Conservation (phyloP, 2,113 vertebrate genomes). For the Cheilinus undulatus region DNA sequence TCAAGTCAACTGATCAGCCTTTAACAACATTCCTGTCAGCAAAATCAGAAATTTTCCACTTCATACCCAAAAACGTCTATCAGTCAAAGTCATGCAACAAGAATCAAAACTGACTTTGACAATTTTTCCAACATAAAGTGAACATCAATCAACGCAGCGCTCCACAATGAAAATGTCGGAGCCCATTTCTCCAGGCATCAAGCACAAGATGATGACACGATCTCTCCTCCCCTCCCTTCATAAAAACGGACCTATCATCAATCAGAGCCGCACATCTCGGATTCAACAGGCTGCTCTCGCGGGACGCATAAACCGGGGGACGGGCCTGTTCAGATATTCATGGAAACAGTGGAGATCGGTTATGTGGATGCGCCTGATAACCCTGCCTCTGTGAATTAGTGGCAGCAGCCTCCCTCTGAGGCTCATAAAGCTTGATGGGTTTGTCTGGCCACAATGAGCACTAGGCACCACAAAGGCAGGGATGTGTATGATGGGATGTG, state of each 20-base stretch:
- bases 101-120: constrained; percentile 5
- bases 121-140: constrained; percentile 1
- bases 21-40: background rate
- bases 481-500: background rate
- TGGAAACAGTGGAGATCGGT: constrained; percentile 46
- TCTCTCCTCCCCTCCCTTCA: constrained; percentile 10
- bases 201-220: constrained; percentile 7
- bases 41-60: background rate
- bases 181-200: constrained; percentile 16
- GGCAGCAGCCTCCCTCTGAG: constrained; percentile 37
- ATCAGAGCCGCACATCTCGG: constrained; percentile 22
- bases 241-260: constrained; percentile 32
- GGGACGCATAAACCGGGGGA: constrained; percentile 27
- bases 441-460: constrained; percentile 66
- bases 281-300: constrained; percentile 45
- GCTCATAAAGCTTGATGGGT: constrained; percentile 67
- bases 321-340: constrained; percentile 69
- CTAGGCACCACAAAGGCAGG: constrained; percentile 36
- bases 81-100: background rate
- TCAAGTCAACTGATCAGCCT: background rate
- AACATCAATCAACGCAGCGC: background rate
- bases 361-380: constrained; percentile 53
- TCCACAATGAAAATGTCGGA: constrained; percentile 2
- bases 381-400: constrained; percentile 51
- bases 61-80: background rate